These are phyloP conservation scores for Pipra filicauda DNA, from an alignment of 2,113 vertebrate genomes.

Conservation along the genomic window DNA sequence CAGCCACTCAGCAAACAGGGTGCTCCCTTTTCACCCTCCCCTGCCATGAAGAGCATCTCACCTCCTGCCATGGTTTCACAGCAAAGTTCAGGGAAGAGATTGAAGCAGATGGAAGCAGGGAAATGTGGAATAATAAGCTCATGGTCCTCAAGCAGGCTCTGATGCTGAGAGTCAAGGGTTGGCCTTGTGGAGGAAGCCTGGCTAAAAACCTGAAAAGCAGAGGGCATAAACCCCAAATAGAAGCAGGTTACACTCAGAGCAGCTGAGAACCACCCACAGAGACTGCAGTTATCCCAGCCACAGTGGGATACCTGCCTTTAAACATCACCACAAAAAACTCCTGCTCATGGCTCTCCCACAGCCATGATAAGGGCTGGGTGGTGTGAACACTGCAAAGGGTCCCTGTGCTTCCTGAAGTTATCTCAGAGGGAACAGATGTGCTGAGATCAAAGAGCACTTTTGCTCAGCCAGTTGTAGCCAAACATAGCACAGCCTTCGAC, in stretches of 20 bases:
- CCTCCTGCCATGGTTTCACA: neutral
- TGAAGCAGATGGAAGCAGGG: neutral
- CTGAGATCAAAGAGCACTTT: neutral
- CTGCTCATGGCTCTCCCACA: neutral
- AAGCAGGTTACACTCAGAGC: neutral
- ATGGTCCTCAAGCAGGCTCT: neutral
- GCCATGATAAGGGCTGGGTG: neutral
- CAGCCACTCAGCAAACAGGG: neutral
- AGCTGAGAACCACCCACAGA: neutral
- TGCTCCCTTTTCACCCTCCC: neutral
- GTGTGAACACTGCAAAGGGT: neutral
- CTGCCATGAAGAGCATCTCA: neutral
- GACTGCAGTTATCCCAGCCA: neutral
- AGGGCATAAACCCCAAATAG: neutral
- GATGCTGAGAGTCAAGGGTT: neutral
- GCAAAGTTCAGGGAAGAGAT: neutral
- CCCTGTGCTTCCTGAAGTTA: neutral
- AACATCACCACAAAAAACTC: neutral
- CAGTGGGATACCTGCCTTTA: neutral
- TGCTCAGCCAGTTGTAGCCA: neutral
- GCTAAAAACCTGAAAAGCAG: neutral
- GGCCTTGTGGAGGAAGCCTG: neutral
- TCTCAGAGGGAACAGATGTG: neutral
- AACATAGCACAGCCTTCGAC: fast-evolving
- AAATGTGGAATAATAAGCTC: neutral